Base-by-base conservation (phyloP, 2,888 invertebrate species). In the Catocala sponsa region DNA sequence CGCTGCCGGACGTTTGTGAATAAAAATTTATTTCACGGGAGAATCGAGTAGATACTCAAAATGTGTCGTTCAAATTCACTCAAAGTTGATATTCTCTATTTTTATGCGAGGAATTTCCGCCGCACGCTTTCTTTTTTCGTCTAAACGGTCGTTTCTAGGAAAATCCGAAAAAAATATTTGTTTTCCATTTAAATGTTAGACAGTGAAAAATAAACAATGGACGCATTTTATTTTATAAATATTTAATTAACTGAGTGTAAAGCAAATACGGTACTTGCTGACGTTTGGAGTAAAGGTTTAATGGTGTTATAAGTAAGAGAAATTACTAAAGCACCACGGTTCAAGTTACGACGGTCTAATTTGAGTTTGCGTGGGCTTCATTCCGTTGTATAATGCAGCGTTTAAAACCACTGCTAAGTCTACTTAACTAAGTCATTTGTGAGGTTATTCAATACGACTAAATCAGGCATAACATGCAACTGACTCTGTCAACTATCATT, bases 41-140 rank as follows among this genome's bases (percentile, higher is more conserved):
- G 51, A 12, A 51, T 32, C 25, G n/a, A 44, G 35, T 41, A 52
- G 5, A 50, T 53, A 47, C n/a, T 53, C 56, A 38, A 59, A 32
- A 58, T 59, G 49, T 51, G 25, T 6, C 25, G 10, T n/a, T 15
- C 10, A 1, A 50, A 59, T 48, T 46, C 44, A 10, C 11, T 32
- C 13, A 43, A 59, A 54, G 42, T 54, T 62, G 7, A 51, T 66
- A 62, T 67, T 72, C 55, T 50, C 11, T 12, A 51, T 65, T 63
- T 57, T 67, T 13, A 11, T 38, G 44, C 25, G 47, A 11, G 43
- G 15, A 52, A 48, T 55, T 60, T 5, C 12, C 15, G 53, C 43
- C 35, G 44, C 49, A 15, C 10, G 44, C 44, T 41, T 43, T n/a
- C 25, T 60, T 56, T 9, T 33, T 13, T 4, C 53, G 12, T 46